Evolutionary conservation across 1,140 invertebrate species (phyloP), one percentile per base, ranked within the genome.

Genomic region (Diorhabda elongata): DNA sequence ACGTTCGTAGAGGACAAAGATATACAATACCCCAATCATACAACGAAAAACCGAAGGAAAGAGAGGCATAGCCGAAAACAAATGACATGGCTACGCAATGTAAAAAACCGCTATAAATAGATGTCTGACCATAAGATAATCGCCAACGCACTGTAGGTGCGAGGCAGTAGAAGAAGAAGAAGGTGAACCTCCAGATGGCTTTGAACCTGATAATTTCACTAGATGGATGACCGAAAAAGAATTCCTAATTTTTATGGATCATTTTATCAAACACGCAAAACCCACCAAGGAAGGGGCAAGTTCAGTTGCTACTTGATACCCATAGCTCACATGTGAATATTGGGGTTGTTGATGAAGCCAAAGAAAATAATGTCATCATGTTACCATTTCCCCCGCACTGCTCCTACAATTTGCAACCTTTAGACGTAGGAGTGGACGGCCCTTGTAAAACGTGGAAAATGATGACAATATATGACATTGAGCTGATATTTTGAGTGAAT

Each of bases 361-460:
- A 73, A 68, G 74, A 77, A 42, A 78, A 79, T 72, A 75, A 75
- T 4, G 73, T 83, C n/a, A 70, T 77, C 4, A 58, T 83, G 69
- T 69, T 83, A 5, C 78, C 81, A 11, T 72, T 84, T 11, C 78
- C 78, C 6, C 80, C 81, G 5, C 79, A 83, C 63, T 75, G 74
- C 45, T 77, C 77, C 42, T 81, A 83, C 66, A 79, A 81, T 69
- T 67, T 83, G 26, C 82, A 83, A 66, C 83, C 81, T 2, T 72
- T 84, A 2, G 83, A 84, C 68, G 61, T 75, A 3, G 65, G 70
- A 5, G 77, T 83, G 3, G 82, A 71, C 72, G 77, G 74, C 0
- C 77, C 80, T 5, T 80, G 83, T 8, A 68, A 58, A 9, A 68
- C 58, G 5, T 0, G 5, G 45, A 56, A 4, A 11, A 57, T 9